phyloP scores from a whole-genome alignment of 2,797 vertebrate genomes.

The Spinibarbus caldwelli region DNA sequence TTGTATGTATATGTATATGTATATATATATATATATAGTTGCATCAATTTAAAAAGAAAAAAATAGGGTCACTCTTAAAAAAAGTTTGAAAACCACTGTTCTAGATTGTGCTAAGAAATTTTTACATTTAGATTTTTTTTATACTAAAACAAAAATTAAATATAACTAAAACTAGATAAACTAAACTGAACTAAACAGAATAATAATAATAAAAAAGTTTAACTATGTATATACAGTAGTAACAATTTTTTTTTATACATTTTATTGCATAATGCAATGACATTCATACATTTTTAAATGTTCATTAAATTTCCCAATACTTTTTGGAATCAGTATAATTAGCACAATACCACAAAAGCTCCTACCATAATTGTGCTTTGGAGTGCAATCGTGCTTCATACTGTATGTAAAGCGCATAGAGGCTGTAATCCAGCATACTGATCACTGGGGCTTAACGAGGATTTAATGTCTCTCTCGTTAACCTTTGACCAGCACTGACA shows the following conservation, averaged over 20 bases:
- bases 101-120: no score
- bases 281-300: neutral
- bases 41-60: no score
- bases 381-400: neutral
- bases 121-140: no score
- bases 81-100: no score
- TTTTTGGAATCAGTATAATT: neutral
- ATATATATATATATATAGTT: no score
- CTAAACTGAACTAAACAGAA: no score
- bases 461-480: slow-evolving; percentile 39
- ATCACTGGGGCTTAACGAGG: slow-evolving; percentile 19
- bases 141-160: no score
- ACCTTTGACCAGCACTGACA: slow-evolving; percentile 44
- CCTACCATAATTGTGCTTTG: neutral
- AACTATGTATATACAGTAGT: no score
- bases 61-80: no score
- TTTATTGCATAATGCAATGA: neutral
- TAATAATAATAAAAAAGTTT: no score
- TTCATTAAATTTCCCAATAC: neutral
- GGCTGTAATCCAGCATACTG: slow-evolving; percentile 7
- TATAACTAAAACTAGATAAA: no score
- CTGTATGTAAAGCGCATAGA: slow-evolving; percentile 12
- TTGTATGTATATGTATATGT: no score
- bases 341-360: neutral
- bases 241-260: neutral